Evolutionary conservation across 2,113 vertebrate genomes (phyloP), one percentile per base, ranked within the genome.

Genomic region (Noctilio leporinus): DNA sequence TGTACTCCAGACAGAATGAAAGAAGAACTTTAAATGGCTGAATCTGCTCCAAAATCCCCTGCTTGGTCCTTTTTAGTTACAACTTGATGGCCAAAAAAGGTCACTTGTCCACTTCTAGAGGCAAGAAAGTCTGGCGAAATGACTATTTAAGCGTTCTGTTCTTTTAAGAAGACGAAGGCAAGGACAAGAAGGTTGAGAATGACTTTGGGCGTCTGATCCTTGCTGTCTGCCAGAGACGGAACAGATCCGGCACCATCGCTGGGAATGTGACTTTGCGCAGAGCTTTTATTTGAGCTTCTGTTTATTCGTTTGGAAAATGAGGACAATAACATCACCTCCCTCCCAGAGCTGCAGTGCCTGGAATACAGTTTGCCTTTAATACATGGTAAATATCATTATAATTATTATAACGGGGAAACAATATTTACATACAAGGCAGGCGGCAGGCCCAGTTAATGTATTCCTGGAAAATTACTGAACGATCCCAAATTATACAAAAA

Each of bases 391-490:
- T 96, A 73, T 82, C 83, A 45, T 93, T 80, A 38, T 65, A 49
- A 87, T 92, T 75, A 93, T 86, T 91, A 81, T 57, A 76, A 92
- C 40, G 45, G 85, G 91, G 77, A 64, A 83, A 73, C 69, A 73
- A 64, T 93, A 96, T 97, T 96, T 95, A 83, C 86, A 72, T 96
- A 85, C 91, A 95, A 96, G 85, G 69, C 90, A 85, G 67, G 65
- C 91, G 59, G 73, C 45, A n/a, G 82, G 35, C 92, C 77, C 73
- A 43, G 64, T 43, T 82, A n/a, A 76, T 90, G 51, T 49, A 16
- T 87, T 89, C 88, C 92, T 96, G 95, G 94, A 95, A 97, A 97
- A 93, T 92, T 95, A 95, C 95, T 77, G 84, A 97, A 73, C 45
- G 77, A 77, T 83, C 69, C 90, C 87, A 90, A 96, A 95, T 95